A percentile compares a stretch with the other conserved stretches of the same genome.
phyloP scores from a whole-genome alignment of 2,797 vertebrate genomes.

The Protosalanx chinensis region DNA sequence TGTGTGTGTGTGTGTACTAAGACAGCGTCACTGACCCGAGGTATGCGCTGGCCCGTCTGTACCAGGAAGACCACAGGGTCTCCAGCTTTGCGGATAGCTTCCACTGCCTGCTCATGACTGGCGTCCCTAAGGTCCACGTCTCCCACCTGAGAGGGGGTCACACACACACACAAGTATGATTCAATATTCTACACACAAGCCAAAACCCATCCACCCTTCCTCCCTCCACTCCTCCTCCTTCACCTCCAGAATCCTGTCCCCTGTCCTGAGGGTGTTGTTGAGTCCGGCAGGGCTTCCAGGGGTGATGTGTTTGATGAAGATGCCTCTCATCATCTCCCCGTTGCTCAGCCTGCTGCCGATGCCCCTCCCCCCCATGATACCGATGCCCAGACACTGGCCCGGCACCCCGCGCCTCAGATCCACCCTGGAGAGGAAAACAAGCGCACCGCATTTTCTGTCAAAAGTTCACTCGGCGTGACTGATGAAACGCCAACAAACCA shows the following conservation, averaged over 20 bases:
- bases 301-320: constrained; percentile 94
- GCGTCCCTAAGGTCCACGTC: constrained; percentile 89
- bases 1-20: constrained; percentile 2
- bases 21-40: constrained; percentile 70
- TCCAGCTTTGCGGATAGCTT: constrained; percentile 91
- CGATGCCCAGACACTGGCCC: constrained; percentile 90
- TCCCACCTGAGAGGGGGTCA: constrained; percentile 77
- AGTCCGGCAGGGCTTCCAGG: constrained; percentile 90
- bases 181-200: not conserved
- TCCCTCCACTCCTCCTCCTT: not conserved
- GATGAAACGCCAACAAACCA: not conserved
- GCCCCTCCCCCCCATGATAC: constrained; percentile 93
- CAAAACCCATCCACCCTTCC: constrained; percentile 10
- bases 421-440: constrained; percentile 70
- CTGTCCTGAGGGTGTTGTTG: constrained; percentile 85
- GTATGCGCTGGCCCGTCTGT: constrained; percentile 70
- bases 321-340: constrained; percentile 94
- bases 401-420: constrained; percentile 83
- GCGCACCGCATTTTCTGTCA: constrained; percentile 16
- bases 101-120: constrained; percentile 94
- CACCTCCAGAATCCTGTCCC: constrained; percentile 94
- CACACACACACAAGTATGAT: not conserved
- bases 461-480: not conserved
- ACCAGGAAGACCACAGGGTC: constrained; percentile 88
- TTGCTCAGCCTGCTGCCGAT: constrained; percentile 93